Conservation (phyloP, 2,797 vertebrate species). For the Esox masquinongy region DNA sequence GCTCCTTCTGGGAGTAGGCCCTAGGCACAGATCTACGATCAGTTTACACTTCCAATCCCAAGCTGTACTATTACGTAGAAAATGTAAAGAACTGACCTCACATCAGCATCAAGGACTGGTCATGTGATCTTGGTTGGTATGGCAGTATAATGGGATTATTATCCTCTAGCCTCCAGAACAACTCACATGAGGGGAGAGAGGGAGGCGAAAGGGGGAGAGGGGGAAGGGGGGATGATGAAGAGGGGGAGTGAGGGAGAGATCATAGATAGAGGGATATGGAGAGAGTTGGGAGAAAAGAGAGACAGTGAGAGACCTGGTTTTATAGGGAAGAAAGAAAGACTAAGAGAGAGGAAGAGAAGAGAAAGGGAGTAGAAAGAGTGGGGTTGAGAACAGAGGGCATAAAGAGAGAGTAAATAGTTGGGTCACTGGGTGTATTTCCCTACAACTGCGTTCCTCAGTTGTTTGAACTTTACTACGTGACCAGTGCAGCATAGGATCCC, state of each 20-base stretch:
- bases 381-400: neutral
- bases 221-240: neutral
- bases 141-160: conserved; percentile 74
- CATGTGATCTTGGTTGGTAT: conserved; percentile 62
- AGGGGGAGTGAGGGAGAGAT: neutral
- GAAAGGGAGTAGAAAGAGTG: neutral
- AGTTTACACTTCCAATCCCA: conserved; percentile 2
- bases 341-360: conserved; percentile 16
- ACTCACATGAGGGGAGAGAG: conserved; percentile 43
- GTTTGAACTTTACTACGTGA: neutral
- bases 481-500: neutral
- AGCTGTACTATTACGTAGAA: conserved; percentile 2
- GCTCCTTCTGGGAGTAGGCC: conserved; percentile 22
- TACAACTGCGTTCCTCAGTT: neutral
- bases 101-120: conserved; percentile 32
- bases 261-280: neutral
- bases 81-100: conserved; percentile 25
- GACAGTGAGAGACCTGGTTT: too few relatives aligned
- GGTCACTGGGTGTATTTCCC: neutral
- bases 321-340: neutral
- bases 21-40: conserved; percentile 26
- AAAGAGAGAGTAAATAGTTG: neutral
- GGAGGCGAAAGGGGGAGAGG: conserved; percentile 15
- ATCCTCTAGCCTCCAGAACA: conserved; percentile 52
- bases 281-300: neutral